Conservation (phyloP, 2,113 vertebrate genomes). For the Anhinga anhinga region DNA sequence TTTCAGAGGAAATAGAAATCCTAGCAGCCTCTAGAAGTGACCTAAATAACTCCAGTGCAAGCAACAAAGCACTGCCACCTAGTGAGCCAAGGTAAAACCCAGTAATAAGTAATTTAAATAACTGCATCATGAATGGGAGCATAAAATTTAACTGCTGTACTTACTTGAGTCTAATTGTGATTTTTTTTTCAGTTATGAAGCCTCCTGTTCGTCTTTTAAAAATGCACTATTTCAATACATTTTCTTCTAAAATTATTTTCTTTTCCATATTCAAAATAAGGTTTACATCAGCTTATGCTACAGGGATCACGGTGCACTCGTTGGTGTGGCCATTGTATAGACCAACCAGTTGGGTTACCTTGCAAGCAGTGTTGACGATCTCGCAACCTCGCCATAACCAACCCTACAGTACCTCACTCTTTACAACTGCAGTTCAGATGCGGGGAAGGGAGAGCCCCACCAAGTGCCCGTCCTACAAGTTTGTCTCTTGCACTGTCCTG, state of each 20-base stretch:
- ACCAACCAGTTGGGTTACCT: not conserved
- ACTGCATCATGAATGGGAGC: not conserved
- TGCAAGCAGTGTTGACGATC: fast-evolving
- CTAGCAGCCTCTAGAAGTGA: not conserved
- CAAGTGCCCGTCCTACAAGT: not conserved
- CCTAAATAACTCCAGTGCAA: not conserved
- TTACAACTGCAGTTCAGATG: not conserved
- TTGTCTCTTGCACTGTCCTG: not conserved
- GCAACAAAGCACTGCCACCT: constrained; percentile 13
- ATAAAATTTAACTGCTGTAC: not conserved
- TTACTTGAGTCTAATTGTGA: not conserved
- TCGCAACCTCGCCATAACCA: not conserved
- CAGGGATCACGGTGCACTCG: not conserved
- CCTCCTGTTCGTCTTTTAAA: not conserved
- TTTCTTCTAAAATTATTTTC: not conserved
- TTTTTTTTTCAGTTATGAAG: not conserved
- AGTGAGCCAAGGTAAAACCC: not conserved
- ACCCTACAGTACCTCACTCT: not conserved
- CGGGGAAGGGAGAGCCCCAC: not conserved
- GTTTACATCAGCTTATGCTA: not conserved
- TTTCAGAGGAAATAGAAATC: not conserved
- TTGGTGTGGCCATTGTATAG: not conserved
- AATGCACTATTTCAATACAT: not conserved
- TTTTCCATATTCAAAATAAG: not conserved
- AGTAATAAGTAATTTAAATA: not conserved